Evolutionary conservation across 2,888 invertebrate genomes (phyloP), one percentile per base, ranked within the genome.

Genomic region (Troides oblongomaculatus): DNA sequence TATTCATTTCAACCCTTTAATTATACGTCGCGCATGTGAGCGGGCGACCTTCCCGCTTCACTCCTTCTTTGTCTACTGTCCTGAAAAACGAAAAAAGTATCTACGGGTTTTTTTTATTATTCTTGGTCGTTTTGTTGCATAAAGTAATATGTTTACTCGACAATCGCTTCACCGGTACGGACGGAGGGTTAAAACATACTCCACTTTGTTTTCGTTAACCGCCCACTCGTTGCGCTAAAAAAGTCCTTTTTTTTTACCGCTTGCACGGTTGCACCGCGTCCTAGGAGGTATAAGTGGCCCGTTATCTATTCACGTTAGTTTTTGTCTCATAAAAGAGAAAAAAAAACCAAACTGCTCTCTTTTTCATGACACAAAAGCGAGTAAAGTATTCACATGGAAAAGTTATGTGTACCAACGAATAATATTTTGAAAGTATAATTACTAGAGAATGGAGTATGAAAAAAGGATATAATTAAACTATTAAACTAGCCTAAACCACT

Each of bases 1-100:
- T 92, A 92, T 92, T 92, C 92, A 92, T 92, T 87, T 84, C 81
- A 84, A 82, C 88, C 87, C 88, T 89, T 90, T 92, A 92, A 92
- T 92, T 91, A 90, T 89, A 87, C 89, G 83, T 79, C 84, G 85
- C 85, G 85, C 89, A 90, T 90, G 86, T 90, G 90, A 87, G 87
- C 80, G 90, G 87, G 87, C 80, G 81, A 77, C 76, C 82, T 72
- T 81, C 84, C 81, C 84, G 80, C 81, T 80, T 81, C 78, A 75
- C 78, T 82, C 83, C 81, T 82, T 85, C 86, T 83, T 82, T 78
- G 77, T 77, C 76, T 76, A 71, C 71, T 66, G 65, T 72, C 72
- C 72, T 69, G 62, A 68, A 10, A 57, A 74, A 74, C 77, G 76
- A 68, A 74, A 74, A 77, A 78, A 66, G 56, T n/a, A 10, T 61